These are phyloP conservation scores for Pyrocoelia pectoralis DNA, from an alignment of 2,888 invertebrate species.

Conservation along the genomic window DNA sequence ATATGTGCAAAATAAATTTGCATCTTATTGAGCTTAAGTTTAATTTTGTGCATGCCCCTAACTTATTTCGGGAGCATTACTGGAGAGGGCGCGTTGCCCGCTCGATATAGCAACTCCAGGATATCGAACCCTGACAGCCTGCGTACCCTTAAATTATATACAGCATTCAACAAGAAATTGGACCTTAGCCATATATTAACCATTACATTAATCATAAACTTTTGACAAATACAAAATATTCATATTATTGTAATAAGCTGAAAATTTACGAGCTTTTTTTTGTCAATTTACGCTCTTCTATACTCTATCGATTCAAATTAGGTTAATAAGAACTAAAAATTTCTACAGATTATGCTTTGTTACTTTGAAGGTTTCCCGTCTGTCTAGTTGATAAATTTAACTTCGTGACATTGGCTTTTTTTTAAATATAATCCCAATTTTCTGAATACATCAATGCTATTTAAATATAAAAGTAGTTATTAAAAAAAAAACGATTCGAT, in stretches of 20 bases:
- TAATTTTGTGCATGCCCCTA: constrained; percentile 37
- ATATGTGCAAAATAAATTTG: constrained; percentile 30
- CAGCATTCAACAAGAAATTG: constrained; percentile 23
- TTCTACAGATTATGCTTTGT: neutral
- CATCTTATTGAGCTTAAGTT: constrained; percentile 30
- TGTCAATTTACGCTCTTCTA: too few relatives aligned
- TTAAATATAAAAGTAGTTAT: neutral
- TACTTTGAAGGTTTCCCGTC: constrained; percentile 6
- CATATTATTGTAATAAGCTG: too few relatives aligned
- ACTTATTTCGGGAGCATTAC: constrained; percentile 29
- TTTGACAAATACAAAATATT: neutral
- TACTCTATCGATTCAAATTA: neutral
- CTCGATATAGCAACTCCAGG: constrained; percentile 40
- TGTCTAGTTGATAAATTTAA: neutral
- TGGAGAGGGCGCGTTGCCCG: constrained; percentile 36
- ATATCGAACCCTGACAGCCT: constrained; percentile 38
- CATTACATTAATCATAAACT: constrained; percentile 6
- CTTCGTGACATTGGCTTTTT: constrained; percentile 5
- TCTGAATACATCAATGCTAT: neutral
- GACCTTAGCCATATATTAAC: constrained; percentile 10
- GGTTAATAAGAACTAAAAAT: neutral
- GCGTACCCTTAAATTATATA: constrained; percentile 30
- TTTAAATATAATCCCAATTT: neutral
- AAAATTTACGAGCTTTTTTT: too few relatives aligned
- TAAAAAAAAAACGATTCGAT: neutral